Evolutionary conservation across 2,888 invertebrate species (phyloP).

Genomic region (Eupithecia abbreviata): DNA sequence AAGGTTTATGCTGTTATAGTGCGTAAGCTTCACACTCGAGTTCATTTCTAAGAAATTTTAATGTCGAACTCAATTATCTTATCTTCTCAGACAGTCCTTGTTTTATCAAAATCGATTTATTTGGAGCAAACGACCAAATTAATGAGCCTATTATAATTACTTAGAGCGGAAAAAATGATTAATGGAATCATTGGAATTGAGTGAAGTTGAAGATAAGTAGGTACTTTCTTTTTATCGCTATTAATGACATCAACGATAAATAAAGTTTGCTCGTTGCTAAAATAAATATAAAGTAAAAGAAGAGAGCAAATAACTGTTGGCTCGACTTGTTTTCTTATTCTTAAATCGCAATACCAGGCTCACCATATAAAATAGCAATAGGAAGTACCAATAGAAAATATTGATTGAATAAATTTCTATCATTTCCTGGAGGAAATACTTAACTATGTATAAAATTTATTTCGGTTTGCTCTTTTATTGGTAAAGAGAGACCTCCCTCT

Average conservation of each 20-base stretch:
- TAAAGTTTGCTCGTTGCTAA: too few species aligned
- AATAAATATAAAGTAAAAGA: too few species aligned
- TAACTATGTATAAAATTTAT: background rate
- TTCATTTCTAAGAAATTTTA: background rate
- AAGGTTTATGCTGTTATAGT: too few species aligned
- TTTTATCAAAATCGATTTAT: background rate
- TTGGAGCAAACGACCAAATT: background rate
- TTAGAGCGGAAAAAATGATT: background rate
- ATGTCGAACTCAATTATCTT: background rate
- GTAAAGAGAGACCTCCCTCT: background rate
- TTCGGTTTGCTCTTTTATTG: conserved; percentile 3
- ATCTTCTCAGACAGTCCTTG: background rate
- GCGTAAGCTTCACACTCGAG: too few species aligned
- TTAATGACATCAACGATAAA: background rate
- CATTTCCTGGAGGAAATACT: too few species aligned
- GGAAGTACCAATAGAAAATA: background rate
- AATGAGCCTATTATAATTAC: background rate
- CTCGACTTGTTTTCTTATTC: too few species aligned
- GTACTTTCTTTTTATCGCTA: background rate
- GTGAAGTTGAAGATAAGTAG: background rate
- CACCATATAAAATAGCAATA: too few species aligned
- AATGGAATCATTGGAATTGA: background rate
- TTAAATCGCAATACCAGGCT: too few species aligned
- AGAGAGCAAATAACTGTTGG: too few species aligned
- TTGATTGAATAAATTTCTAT: too few species aligned